Evolutionary conservation across 2,888 invertebrate species (phyloP).

Genomic region (Galeruca laticollis): DNA sequence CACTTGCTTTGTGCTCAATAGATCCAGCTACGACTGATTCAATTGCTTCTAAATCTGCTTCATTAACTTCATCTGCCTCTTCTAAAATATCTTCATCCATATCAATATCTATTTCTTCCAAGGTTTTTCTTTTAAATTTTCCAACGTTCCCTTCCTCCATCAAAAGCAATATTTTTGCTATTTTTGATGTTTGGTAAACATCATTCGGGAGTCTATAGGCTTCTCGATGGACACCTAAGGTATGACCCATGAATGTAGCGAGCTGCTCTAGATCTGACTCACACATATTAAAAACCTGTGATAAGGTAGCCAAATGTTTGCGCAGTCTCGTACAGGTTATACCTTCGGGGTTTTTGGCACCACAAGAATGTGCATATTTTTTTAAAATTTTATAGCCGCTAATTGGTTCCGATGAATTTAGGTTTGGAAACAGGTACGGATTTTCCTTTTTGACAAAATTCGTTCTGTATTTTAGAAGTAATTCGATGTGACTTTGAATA

Average conservation of each 20-base stretch:
- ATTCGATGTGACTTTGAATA: constrained; percentile 47
- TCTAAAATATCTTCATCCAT: constrained; percentile 39
- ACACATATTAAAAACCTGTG: constrained; percentile 47
- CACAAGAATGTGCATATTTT: constrained; percentile 46
- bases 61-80: constrained; percentile 44
- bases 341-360: constrained; percentile 47
- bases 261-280: constrained; percentile 49
- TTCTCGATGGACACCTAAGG: constrained; percentile 40
- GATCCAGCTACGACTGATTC: background rate
- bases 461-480: constrained; percentile 30
- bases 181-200: constrained; percentile 32
- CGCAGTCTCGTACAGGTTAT: constrained; percentile 47
- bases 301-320: constrained; percentile 49
- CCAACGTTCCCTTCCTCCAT: constrained; percentile 44
- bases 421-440: constrained; percentile 41
- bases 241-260: constrained; percentile 49
- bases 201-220: constrained; percentile 41
- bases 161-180: constrained; percentile 30
- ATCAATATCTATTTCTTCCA: constrained; percentile 46
- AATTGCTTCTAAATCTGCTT: constrained; percentile 41
- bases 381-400: constrained; percentile 50
- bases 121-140: constrained; percentile 43
- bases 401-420: constrained; percentile 35
- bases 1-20: constrained; percentile 3
- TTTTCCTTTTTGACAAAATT: constrained; percentile 31